Evolutionary conservation across 2,113 vertebrate species (phyloP).

Genomic region (Muntiacus muntjak): DNA sequence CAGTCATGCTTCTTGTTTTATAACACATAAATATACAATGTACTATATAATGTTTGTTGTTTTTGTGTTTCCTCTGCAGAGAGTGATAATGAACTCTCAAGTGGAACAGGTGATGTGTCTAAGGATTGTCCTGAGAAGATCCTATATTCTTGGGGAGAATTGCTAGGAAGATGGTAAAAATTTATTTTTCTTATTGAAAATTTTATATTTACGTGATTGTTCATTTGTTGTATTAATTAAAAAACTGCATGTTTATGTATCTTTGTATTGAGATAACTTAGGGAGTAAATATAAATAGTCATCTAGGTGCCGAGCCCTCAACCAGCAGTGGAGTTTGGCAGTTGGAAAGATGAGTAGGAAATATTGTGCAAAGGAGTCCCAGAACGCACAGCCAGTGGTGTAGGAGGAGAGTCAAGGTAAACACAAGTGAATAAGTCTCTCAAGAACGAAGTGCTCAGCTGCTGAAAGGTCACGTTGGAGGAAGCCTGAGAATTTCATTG

Average conservation of each 20-base stretch:
- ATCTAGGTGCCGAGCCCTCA: not conserved
- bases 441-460: not conserved
- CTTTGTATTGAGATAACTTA: not conserved
- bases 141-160: slow-evolving; percentile 95
- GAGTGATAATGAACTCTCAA: slow-evolving; percentile 97
- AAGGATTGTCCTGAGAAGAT: slow-evolving; percentile 99
- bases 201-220: slow-evolving; percentile 28
- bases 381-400: not conserved
- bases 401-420: not conserved
- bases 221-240: slow-evolving; percentile 26
- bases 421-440: not conserved
- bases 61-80: slow-evolving; percentile 81
- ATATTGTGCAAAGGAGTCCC: not conserved
- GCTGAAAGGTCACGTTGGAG: not conserved
- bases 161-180: slow-evolving; percentile 94
- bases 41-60: not conserved
- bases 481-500: not conserved
- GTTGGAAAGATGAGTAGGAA: not conserved
- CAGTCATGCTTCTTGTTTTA: slow-evolving; percentile 31
- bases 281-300: not conserved
- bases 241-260: not conserved
- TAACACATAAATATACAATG: not conserved
- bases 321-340: not conserved
- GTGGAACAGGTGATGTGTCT: slow-evolving; percentile 97
- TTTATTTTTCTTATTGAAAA: slow-evolving; percentile 52